Evolutionary conservation across 2,888 invertebrate genomes (phyloP).

Genomic region (Sarcophaga rosellei): DNA sequence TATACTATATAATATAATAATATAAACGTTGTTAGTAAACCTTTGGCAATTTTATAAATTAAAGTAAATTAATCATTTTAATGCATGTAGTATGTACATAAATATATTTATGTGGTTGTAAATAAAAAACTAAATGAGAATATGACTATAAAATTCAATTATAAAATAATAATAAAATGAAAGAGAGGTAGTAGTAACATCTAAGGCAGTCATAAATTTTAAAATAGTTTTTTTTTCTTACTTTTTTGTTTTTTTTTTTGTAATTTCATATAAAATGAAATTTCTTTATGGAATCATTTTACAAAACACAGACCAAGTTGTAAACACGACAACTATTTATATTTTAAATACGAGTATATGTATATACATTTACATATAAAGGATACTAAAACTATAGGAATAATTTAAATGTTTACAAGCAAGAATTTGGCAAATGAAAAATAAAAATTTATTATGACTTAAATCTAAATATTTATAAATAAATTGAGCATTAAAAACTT

Average conservation of each 20-base stretch:
- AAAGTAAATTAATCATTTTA: constrained; percentile 5
- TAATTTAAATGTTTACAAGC: constrained; percentile 50
- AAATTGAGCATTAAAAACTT: constrained; percentile 63
- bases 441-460: background rate
- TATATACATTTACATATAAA: background rate
- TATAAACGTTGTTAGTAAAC: constrained; percentile 49
- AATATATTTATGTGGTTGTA: constrained; percentile 11
- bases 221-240: constrained; percentile 21
- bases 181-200: constrained; percentile 67
- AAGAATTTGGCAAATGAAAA: constrained; percentile 60
- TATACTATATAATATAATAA: constrained; percentile 6
- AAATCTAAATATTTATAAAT: constrained; percentile 16
- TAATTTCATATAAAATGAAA: constrained; percentile 29
- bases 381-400: constrained; percentile 59
- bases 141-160: constrained; percentile 45
- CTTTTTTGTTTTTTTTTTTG: background rate
- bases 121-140: constrained; percentile 36
- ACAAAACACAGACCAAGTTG: constrained; percentile 42
- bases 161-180: constrained; percentile 53
- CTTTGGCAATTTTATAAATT: constrained; percentile 60
- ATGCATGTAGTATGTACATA: background rate
- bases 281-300: constrained; percentile 44
- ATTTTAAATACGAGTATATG: background rate
- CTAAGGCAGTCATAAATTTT: constrained; percentile 66
- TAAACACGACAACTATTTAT: constrained; percentile 23